A percentile compares a stretch with the other conserved stretches of the same genome.
These are phyloP conservation scores for Enteromius paludinosus DNA, from an alignment of 2,797 vertebrate species.

Conservation along the genomic window DNA sequence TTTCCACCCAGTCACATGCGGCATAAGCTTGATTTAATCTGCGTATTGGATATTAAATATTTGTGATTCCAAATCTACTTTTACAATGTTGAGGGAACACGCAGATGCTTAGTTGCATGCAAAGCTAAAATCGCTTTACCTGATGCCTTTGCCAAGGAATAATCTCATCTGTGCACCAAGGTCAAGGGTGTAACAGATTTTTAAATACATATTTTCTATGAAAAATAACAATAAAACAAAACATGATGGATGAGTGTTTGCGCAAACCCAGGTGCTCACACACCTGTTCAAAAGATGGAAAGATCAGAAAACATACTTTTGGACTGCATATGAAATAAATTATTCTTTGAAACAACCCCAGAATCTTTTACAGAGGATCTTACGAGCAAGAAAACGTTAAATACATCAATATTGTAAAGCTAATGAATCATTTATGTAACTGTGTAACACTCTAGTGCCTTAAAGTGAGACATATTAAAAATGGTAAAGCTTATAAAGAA, in stretches of 20 bases:
- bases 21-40: conserved; percentile 77
- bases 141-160: background rate
- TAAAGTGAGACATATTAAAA: conserved; percentile 21
- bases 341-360: conserved; percentile 30
- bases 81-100: background rate
- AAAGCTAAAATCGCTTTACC: conserved; percentile 22
- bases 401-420: conserved; percentile 38
- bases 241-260: conserved; percentile 18
- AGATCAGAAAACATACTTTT: conserved; percentile 1
- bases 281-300: background rate
- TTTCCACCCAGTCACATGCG: conserved; percentile 73
- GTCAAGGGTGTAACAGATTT: background rate
- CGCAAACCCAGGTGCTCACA: background rate
- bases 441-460: conserved; percentile 23
- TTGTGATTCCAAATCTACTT: conserved; percentile 43
- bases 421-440: conserved; percentile 25
- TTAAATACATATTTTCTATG: conserved; percentile 2
- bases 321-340: conserved; percentile 25
- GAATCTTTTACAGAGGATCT: conserved; percentile 10
- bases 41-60: conserved; percentile 65
- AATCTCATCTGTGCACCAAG: conserved; percentile 8
- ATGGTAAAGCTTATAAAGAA: conserved; percentile 15
- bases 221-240: conserved; percentile 1
- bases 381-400: conserved; percentile 31
- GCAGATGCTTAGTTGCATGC: conserved; percentile 9